These are phyloP conservation scores for Eurypyga helias DNA, from an alignment of 2,113 vertebrate species.

Conservation along the genomic window DNA sequence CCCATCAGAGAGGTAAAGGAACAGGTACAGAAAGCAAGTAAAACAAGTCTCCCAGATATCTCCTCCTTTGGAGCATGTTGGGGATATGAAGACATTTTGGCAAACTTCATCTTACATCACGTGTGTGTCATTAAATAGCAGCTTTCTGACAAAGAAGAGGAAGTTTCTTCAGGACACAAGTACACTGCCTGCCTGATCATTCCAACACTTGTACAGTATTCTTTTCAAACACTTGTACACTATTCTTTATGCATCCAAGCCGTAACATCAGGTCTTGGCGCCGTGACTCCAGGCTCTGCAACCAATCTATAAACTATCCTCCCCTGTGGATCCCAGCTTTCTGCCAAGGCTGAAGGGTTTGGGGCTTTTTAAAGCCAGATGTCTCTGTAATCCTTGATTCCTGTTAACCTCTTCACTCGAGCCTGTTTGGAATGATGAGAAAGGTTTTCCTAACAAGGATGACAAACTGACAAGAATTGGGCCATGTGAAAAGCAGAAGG, in stretches of 20 bases:
- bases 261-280: not conserved
- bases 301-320: not conserved
- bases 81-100: not conserved
- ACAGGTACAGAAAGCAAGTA: rapidly evolving
- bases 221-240: not conserved
- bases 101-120: not conserved
- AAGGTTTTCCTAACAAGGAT: not conserved
- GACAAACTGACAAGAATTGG: not conserved
- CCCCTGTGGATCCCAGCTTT: not conserved
- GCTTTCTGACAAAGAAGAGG: not conserved
- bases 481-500: not conserved
- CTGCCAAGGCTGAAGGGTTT: not conserved
- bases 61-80: not conserved
- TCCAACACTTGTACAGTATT: not conserved
- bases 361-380: not conserved
- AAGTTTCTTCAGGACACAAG: not conserved
- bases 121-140: not conserved
- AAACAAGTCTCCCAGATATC: not conserved
- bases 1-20: not conserved
- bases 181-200: rapidly evolving
- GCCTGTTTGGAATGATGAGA: not conserved
- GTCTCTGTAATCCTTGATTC: conserved; percentile 7
- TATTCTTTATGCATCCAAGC: not conserved
- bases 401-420: not conserved
- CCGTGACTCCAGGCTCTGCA: not conserved